phyloP scores from a whole-genome alignment of 2,888 invertebrate species.

The Acrocera orbiculus region DNA sequence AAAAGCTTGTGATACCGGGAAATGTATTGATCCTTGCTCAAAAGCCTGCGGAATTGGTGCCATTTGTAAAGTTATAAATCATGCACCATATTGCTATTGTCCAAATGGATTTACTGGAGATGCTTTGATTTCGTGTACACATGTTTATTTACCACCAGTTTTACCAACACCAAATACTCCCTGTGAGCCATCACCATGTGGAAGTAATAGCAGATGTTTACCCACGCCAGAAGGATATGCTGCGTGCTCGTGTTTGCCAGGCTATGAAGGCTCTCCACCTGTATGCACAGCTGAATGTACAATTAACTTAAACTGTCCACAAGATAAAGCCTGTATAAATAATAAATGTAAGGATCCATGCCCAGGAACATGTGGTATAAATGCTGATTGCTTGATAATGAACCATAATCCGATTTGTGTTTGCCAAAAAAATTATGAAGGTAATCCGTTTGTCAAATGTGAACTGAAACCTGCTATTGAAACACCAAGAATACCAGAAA shows the following conservation, averaged over 20 bases:
- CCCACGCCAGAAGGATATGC: constrained; percentile 52
- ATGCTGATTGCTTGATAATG: constrained; percentile 58
- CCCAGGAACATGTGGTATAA: constrained; percentile 59
- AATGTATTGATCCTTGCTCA: constrained; percentile 58
- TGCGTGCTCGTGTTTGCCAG: constrained; percentile 61
- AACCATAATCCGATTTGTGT: constrained; percentile 76
- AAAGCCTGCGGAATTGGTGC: constrained; percentile 61
- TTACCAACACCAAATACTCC: constrained; percentile 37
- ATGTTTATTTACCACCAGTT: constrained; percentile 29
- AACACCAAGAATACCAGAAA: constrained; percentile 27
- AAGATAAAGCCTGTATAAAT: constrained; percentile 61
- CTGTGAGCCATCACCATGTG: constrained; percentile 70
- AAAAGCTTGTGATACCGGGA: constrained; percentile 57
- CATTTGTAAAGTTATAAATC: constrained; percentile 52
- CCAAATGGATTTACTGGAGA: constrained; percentile 52
- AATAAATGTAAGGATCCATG: constrained; percentile 71
- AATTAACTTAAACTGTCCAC: constrained; percentile 63
- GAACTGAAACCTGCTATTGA: constrained; percentile 22
- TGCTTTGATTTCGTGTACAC: constrained; percentile 54
- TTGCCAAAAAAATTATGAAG: constrained; percentile 53
- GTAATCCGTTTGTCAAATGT: constrained; percentile 66
- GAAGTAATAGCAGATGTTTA: constrained; percentile 58
- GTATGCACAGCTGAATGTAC: constrained; percentile 73
- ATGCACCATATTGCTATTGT: constrained; percentile 62
- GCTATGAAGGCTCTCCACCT: constrained; percentile 61